Evolutionary conservation across 1,140 invertebrate genomes (phyloP), one percentile per base, ranked within the genome.

Genomic region (Eumeta japonica): DNA sequence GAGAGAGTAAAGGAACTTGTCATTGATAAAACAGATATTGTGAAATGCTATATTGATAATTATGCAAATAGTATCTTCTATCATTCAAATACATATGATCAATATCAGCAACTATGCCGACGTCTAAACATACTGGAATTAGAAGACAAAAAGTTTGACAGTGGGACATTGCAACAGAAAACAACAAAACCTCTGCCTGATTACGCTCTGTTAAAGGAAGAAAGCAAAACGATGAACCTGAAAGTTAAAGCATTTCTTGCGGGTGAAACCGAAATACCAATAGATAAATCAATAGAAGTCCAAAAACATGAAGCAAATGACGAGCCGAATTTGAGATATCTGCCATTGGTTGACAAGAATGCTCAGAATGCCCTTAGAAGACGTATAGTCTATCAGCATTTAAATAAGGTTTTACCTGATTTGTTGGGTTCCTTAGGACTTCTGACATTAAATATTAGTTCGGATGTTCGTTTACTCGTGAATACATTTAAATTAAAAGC

Each of bases 401-500:
- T 83, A 12, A 77, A 78, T 48, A 80, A 77, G 71, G 70, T 73
- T 0, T 52, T 75, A 28, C 67, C 72, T 15, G 75, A 77, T 39
- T 43, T 77, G 16, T 43, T 72, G 3, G 46, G 52, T 20, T 70
- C 71, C 10, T 50, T 77, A 14, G 62, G 63, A 3, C 39, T 77
- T 9, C 39, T 63, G 3, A 55, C 53, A 12, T 43, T 65, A 19
- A 50, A 62, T 11, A 59, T 75, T 11, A 67, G 55, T 48, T 50
- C 61, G 0, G 79, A 81, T 46, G 45, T 82, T 1, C 52, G 73
- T 10, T 41, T 73, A 12, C 54, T 83, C 20, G 73, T 82, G 3
- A 75, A 75, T 44, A 83, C 80, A 17, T 82, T 83, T 44, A 76
- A 71, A 43, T 61, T 83, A 18, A 74, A 73, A 50, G 73, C 82